Evolutionary conservation across 2,113 vertebrate species (phyloP).

Genomic region (Empidonax traillii): DNA sequence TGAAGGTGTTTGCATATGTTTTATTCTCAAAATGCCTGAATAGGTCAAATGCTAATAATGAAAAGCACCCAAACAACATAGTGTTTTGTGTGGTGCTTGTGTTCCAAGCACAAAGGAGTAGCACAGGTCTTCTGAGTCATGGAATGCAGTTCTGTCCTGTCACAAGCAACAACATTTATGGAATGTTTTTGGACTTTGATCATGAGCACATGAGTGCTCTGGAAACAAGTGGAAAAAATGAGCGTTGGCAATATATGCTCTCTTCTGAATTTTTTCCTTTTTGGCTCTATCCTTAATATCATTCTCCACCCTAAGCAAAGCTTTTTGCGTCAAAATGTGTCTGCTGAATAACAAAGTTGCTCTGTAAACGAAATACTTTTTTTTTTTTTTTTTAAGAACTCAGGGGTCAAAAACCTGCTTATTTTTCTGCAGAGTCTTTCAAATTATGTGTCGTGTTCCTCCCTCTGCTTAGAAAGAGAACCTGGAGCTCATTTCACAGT

Average conservation of each 20-base stretch:
- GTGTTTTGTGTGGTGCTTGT: background rate
- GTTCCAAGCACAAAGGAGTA: background rate
- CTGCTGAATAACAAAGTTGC: background rate
- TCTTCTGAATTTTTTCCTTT: background rate
- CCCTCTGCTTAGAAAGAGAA: background rate
- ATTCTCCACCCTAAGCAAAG: background rate
- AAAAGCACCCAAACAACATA: background rate
- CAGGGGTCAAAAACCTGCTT: background rate
- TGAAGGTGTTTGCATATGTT: background rate
- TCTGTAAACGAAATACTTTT: background rate
- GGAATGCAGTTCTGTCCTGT: background rate
- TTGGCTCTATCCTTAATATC: background rate
- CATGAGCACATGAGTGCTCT: background rate
- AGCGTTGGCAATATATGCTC: background rate
- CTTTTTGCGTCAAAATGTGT: background rate
- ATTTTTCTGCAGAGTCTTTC: background rate
- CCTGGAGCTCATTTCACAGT: background rate
- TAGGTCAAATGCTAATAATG: background rate
- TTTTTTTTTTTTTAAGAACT: background rate
- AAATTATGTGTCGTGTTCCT: background rate
- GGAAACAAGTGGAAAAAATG: background rate
- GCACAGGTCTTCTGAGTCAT: background rate
- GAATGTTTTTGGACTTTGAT: background rate
- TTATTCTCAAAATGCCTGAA: background rate
- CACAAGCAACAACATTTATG: background rate